These are phyloP conservation scores for Troides oblongomaculatus DNA, from an alignment of 2,888 invertebrate genomes.

Conservation along the genomic window DNA sequence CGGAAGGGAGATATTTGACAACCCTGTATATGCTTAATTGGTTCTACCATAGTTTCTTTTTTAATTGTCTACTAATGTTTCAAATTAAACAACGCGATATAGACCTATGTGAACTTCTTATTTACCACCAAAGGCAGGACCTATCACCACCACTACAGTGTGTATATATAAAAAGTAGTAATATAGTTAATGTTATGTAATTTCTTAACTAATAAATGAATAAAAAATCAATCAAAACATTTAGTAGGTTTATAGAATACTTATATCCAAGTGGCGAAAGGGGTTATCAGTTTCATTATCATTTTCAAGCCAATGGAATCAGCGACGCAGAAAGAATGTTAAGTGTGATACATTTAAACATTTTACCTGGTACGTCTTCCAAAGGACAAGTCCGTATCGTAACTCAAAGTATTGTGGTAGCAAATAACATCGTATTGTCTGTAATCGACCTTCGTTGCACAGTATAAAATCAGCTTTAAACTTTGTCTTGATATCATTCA, in stretches of 20 bases:
- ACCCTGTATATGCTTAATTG: too few species aligned
- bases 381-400: slow-evolving; percentile 35
- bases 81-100: too few species aligned
- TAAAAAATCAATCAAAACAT: too few species aligned
- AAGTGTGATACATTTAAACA: slow-evolving; percentile 21
- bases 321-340: slow-evolving; percentile 12
- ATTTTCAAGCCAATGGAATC: slow-evolving; percentile 3
- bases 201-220: too few species aligned
- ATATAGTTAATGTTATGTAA: too few species aligned
- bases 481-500: slow-evolving; percentile 46
- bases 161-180: too few species aligned
- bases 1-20: too few species aligned
- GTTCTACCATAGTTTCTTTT: neutral
- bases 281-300: slow-evolving; percentile 11
- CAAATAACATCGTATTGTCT: slow-evolving; percentile 41
- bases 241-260: too few species aligned
- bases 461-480: slow-evolving; percentile 47
- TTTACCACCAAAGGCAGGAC: too few species aligned
- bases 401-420: slow-evolving; percentile 41
- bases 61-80: neutral
- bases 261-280: neutral
- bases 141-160: too few species aligned
- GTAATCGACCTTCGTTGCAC: slow-evolving; percentile 49
- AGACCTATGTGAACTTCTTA: too few species aligned
- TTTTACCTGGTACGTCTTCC: slow-evolving; percentile 16